Evolutionary conservation across 2,888 invertebrate genomes (phyloP).

Genomic region (Zonitis immaculata): DNA sequence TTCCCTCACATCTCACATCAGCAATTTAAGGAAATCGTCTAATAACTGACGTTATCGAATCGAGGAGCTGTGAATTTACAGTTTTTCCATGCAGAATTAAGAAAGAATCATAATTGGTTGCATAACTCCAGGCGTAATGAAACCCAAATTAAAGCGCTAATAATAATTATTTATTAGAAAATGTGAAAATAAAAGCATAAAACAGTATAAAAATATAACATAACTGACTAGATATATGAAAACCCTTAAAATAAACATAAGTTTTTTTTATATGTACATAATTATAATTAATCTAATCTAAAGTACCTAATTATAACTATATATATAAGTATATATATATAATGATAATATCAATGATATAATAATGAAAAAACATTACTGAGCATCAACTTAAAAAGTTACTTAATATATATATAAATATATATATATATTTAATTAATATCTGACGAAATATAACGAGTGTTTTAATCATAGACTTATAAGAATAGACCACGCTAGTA

Average conservation of each 20-base stretch:
- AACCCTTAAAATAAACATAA: conserved; percentile 6
- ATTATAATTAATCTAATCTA: neutral
- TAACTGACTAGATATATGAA: conserved; percentile 20
- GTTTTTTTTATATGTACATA: neutral
- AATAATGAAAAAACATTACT: neutral
- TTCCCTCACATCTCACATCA: too few species aligned
- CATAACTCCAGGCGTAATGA: neutral
- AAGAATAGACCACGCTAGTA: too few species aligned
- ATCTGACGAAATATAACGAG: too few species aligned
- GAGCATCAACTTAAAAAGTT: neutral
- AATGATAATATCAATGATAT: too few species aligned
- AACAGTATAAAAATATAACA: conserved; percentile 15
- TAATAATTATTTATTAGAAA: neutral
- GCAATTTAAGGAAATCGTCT: too few species aligned
- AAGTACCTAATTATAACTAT: neutral
- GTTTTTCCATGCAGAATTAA: too few species aligned
- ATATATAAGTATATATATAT: too few species aligned
- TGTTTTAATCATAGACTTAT: too few species aligned
- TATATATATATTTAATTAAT: too few species aligned
- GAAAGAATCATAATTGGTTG: neutral
- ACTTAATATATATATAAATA: too few species aligned
- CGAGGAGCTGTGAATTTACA: too few species aligned
- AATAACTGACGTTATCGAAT: too few species aligned
- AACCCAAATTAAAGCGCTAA: neutral
- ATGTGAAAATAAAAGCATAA: conserved; percentile 1